Evolutionary conservation across 1,140 invertebrate species (phyloP).

Genomic region (Dryas iulia): DNA sequence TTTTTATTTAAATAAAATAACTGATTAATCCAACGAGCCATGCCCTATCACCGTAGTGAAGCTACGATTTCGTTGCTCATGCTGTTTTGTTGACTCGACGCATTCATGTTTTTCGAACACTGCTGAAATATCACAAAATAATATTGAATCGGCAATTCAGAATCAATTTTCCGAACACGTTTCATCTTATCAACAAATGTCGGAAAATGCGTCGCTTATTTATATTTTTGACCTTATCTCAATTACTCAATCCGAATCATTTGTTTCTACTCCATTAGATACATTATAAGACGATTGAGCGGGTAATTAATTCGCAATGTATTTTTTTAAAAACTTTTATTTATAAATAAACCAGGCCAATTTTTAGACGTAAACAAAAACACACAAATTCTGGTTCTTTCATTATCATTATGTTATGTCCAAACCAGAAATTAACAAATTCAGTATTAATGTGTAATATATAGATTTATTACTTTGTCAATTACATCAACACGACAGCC

Average conservation of each 20-base stretch:
- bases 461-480: not conserved
- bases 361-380: too few relatives aligned
- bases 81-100: slow-evolving; percentile 75
- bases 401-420: too few relatives aligned
- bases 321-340: too few relatives aligned
- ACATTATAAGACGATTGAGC: too few relatives aligned
- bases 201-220: not conserved
- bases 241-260: not conserved
- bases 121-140: slow-evolving; percentile 62
- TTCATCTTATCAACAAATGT: not conserved
- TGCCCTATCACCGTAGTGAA: slow-evolving; percentile 76
- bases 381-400: too few relatives aligned
- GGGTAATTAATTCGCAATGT: too few relatives aligned
- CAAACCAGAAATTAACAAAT: too few relatives aligned
- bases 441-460: not conserved
- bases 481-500: not conserved
- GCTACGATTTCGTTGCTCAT: slow-evolving; percentile 77
- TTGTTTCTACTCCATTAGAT: too few relatives aligned
- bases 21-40: slow-evolving; percentile 23
- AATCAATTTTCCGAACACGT: not conserved
- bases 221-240: not conserved
- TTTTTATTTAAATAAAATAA: slow-evolving; percentile 38
- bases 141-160: slow-evolving; percentile 11
- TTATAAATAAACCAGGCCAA: too few relatives aligned
- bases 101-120: slow-evolving; percentile 75